These are phyloP conservation scores for Buathra laborator DNA, from an alignment of 2,888 invertebrate genomes.

Conservation along the genomic window DNA sequence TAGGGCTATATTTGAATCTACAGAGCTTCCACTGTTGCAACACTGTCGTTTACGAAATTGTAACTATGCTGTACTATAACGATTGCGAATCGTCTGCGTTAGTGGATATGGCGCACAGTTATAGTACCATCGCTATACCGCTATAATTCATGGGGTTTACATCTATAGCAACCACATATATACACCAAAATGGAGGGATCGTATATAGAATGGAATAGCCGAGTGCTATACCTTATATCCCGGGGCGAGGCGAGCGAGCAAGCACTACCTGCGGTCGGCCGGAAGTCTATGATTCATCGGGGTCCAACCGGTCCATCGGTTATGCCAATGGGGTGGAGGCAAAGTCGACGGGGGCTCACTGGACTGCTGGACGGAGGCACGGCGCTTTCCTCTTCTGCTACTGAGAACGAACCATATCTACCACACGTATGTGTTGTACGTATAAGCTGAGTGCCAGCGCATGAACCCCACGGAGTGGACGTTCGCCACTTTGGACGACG, in stretches of 20 bases:
- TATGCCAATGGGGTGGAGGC: conserved; percentile 74
- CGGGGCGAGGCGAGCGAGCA: conserved; percentile 59
- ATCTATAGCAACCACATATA: conserved; percentile 15
- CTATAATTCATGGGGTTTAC: conserved; percentile 39
- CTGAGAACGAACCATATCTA: neutral
- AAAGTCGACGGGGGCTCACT: conserved; percentile 37
- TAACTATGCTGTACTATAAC: neutral
- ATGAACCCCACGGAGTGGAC: conserved; percentile 15
- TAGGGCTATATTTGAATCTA: neutral
- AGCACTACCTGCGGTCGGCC: conserved; percentile 64
- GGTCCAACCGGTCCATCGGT: conserved; percentile 76
- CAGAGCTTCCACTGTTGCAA: conserved; percentile 2
- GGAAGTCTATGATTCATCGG: conserved; percentile 78
- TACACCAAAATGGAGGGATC: conserved; percentile 20
- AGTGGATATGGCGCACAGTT: conserved; percentile 38
- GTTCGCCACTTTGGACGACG: conserved; percentile 31
- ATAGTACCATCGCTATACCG: neutral
- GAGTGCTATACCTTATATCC: conserved; percentile 69
- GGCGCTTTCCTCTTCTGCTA: neutral
- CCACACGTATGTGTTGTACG: conserved; percentile 17
- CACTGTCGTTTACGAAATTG: neutral
- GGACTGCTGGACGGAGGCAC: neutral
- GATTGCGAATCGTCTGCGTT: conserved; percentile 4
- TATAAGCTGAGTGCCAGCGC: conserved; percentile 7
- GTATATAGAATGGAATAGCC: neutral